A percentile compares a stretch with the other conserved stretches of the same genome.
These are phyloP conservation scores for Clusia tigrina DNA, from an alignment of 2,888 invertebrate species.

Conservation along the genomic window DNA sequence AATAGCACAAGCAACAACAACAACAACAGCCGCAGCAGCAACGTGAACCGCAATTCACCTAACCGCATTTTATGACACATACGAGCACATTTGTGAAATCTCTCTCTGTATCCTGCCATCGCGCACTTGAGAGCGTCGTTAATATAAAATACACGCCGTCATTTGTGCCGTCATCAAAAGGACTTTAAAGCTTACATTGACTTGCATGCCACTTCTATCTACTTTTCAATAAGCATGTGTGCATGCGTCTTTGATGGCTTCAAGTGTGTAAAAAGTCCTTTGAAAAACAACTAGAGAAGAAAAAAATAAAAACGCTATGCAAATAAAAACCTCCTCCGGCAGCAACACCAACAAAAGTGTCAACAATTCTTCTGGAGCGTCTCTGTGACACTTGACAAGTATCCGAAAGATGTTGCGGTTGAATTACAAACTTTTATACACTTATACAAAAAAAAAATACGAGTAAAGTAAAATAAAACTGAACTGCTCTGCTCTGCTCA, in stretches of 20 bases:
- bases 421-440: not conserved
- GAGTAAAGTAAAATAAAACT: no score
- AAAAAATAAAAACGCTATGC: not conserved
- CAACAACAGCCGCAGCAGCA: not conserved
- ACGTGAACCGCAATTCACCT: not conserved
- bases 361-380: not conserved
- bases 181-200: not conserved
- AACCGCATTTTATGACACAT: not conserved
- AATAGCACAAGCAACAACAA: not conserved
- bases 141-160: not conserved
- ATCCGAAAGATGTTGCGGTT: not conserved
- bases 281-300: not conserved
- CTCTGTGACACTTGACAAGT: conserved; percentile 3
- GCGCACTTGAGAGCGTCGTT: not conserved
- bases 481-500: no score
- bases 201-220: not conserved
- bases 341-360: not conserved
- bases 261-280: not conserved
- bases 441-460: not conserved
- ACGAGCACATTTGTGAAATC: not conserved
- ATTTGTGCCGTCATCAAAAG: not conserved
- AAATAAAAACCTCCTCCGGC: not conserved
- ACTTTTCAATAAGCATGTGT: no score
- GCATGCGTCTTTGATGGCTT: no score
- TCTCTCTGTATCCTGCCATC: not conserved